These are phyloP conservation scores for Pelodytes ibericus DNA, from an alignment of 2,797 vertebrate genomes.

Conservation along the genomic window DNA sequence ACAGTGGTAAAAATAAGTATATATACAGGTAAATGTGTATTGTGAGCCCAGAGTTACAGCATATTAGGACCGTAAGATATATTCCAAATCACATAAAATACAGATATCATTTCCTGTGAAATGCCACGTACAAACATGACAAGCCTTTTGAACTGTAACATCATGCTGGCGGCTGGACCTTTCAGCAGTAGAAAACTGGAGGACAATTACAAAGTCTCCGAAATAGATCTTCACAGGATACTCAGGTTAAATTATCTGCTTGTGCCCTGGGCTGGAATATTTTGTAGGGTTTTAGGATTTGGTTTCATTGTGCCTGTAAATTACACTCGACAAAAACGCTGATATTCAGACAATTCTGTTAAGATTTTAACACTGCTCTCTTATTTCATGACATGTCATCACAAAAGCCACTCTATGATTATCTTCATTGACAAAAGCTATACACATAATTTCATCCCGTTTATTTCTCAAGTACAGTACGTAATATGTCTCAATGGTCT, in stretches of 20 bases:
- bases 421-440: background rate
- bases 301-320: background rate
- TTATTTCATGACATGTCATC: background rate
- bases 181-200: background rate
- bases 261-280: conserved; percentile 3
- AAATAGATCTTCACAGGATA: background rate
- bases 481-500: too few relatives aligned
- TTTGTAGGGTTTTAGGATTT: background rate
- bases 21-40: too few relatives aligned
- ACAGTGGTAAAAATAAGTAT: background rate
- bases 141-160: background rate
- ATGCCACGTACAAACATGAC: background rate
- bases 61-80: background rate
- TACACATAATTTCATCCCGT: background rate
- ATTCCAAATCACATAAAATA: background rate
- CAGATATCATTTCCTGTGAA: background rate
- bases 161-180: background rate
- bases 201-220: background rate
- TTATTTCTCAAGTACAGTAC: too few relatives aligned
- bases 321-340: background rate
- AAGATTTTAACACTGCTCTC: background rate
- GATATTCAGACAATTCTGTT: background rate
- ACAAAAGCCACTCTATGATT: too few relatives aligned
- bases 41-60: too few relatives aligned
- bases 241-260: background rate